Conservation (phyloP, 2,797 vertebrate species). For the Thamnophis elegans region DNA sequence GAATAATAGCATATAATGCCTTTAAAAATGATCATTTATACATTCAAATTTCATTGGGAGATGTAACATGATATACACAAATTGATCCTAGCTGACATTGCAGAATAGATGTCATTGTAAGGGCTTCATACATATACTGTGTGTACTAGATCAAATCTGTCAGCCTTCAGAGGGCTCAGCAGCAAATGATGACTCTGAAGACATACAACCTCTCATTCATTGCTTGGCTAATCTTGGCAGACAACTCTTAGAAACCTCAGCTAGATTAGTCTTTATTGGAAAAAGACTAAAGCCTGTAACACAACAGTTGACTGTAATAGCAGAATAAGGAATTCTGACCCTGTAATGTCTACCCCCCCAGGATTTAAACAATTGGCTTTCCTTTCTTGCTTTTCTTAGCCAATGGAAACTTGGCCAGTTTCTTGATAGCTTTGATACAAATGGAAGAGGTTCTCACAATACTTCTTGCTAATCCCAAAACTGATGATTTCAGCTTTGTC, state of each 20-base stretch:
- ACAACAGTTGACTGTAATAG: neutral
- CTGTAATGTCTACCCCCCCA: neutral
- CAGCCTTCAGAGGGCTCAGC: neutral
- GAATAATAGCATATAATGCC: neutral
- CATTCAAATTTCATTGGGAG: neutral
- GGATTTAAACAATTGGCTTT: neutral
- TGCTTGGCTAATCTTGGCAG: neutral
- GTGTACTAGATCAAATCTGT: neutral
- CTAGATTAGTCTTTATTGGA: neutral
- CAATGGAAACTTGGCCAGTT: neutral
- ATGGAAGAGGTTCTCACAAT: neutral
- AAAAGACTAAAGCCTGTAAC: neutral
- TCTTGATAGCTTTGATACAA: neutral
- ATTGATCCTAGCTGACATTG: neutral
- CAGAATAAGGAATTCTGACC: neutral
- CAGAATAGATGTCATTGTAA: neutral
- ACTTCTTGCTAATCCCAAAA: neutral
- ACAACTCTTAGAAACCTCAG: neutral
- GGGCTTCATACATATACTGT: neutral
- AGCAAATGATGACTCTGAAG: neutral
- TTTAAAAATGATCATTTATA: neutral
- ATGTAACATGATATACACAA: neutral
- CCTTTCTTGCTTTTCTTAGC: neutral
- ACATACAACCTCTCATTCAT: neutral
- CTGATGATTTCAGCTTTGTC: neutral